Conservation (phyloP, 2,113 vertebrate species). For the Cochlearius cochlearius region DNA sequence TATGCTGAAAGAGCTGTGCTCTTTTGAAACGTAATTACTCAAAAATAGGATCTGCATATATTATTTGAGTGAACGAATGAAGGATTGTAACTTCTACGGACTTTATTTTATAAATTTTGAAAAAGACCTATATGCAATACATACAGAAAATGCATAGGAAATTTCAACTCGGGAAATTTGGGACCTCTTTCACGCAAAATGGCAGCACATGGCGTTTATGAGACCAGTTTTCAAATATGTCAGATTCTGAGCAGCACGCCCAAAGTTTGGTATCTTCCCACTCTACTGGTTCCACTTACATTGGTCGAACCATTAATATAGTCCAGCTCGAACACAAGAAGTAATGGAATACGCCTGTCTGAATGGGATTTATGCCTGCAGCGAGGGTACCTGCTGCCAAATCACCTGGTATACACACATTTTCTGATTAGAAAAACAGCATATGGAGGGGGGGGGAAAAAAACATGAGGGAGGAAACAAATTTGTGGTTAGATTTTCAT, state of each 20-base stretch:
- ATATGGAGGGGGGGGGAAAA: not conserved
- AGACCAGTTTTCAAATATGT: not conserved
- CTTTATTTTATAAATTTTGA: not conserved
- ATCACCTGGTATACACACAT: not conserved
- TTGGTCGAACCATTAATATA: not conserved
- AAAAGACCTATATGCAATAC: not conserved
- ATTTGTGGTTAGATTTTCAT: not conserved
- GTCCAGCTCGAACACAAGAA: not conserved
- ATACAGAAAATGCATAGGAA: fast-evolving
- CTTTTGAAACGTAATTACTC: slow-evolving; percentile 64
- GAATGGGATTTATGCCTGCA: not conserved
- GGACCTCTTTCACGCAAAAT: not conserved
- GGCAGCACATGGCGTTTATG: not conserved
- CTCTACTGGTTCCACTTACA: not conserved
- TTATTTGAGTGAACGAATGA: slow-evolving; percentile 31
- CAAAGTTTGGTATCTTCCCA: not conserved
- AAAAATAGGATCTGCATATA: slow-evolving; percentile 38
- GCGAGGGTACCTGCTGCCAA: not conserved
- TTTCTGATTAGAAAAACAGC: not conserved
- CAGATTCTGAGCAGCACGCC: not conserved
- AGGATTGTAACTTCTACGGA: not conserved
- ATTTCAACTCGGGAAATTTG: not conserved
- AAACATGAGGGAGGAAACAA: not conserved
- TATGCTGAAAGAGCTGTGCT: slow-evolving; percentile 49
- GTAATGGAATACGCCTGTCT: not conserved